Evolutionary conservation across 2,888 invertebrate species (phyloP), one percentile per base, ranked within the genome.

Genomic region (Drosophila birchii): DNA sequence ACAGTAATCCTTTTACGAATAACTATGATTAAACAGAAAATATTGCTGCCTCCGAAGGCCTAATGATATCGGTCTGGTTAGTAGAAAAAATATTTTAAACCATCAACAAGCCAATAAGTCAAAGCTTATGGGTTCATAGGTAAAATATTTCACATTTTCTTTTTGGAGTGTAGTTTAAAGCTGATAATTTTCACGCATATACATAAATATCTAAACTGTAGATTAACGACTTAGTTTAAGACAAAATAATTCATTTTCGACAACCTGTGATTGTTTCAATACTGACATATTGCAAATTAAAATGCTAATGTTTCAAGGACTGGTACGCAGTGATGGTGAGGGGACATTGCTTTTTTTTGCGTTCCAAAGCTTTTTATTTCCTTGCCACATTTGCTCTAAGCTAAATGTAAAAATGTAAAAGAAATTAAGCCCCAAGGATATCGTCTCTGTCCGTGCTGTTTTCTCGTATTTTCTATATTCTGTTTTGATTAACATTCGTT

Each of bases 401-500:
- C 71, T 45, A 78, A 83, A 81, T 81, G 74, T 73, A 45, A 56
- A 87, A 78, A 86, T 89, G 75, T 89, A 79, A 83, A 89, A 89
- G 89, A 89, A 89, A 86, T 89, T 88, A 88, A 86, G 80, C 88
- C 89, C 86, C 75, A 79, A 89, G 89, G 89, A 89, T 81, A 86
- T 67, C 74, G 75, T 78, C 71, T 68, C 71, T 62, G 67, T 62
- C 54, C 60, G 20, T 57, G 57, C 53, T 44, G 54, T 53, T 64
- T 78, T 76, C 71, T 72, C 66, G 71, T 70, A 79, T 84, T 81
- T 84, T 79, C 71, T 81, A 81, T 75, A 78, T 79, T 81, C 75
- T 67, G 71, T 84, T 89, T 89, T 89, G 86, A 89, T 89, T 88
- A 86, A 80, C 89, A 78, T 89, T 89, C 85, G 84, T 70, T 67